phyloP scores from a whole-genome alignment of 2,888 invertebrate genomes.

The Lumbricus terrestris region DNA sequence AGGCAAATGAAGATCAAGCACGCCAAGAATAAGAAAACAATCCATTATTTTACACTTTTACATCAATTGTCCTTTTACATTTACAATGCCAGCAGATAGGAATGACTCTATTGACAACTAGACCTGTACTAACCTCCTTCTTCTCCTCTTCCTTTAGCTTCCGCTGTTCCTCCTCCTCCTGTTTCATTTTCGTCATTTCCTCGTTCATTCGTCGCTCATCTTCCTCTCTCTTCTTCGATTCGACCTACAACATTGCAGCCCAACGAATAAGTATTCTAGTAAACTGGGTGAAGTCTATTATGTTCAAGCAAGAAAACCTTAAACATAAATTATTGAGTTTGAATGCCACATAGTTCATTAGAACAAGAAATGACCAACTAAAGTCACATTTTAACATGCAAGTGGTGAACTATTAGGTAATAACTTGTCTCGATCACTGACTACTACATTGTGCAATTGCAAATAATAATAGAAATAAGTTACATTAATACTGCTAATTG shows the following conservation, averaged over 20 bases:
- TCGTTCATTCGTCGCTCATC: slow-evolving; percentile 78
- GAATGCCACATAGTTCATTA: neutral
- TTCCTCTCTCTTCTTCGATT: slow-evolving; percentile 62
- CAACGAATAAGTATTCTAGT: neutral
- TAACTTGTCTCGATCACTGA: neutral
- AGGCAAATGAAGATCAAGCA: too few relatives aligned
- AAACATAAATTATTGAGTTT: neutral
- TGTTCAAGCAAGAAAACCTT: neutral
- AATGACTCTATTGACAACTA: neutral
- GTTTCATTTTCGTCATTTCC: slow-evolving; percentile 63
- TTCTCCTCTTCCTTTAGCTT: slow-evolving; percentile 75
- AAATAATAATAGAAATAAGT: neutral
- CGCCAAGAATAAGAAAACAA: too few relatives aligned
- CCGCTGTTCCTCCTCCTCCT: slow-evolving; percentile 65
- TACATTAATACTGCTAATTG: neutral
- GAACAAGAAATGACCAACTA: too few relatives aligned
- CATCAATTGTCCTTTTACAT: too few relatives aligned
- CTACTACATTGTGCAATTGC: neutral
- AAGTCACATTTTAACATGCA: neutral
- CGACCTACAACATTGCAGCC: slow-evolving; percentile 31
- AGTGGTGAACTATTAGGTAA: neutral
- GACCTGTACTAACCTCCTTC: slow-evolving; percentile 70
- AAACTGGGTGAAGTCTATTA: neutral
- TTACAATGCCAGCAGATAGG: too few relatives aligned
- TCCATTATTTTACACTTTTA: too few relatives aligned